Evolutionary conservation across 1,140 invertebrate genomes (phyloP).

Genomic region (Drosophila oshimai): DNA sequence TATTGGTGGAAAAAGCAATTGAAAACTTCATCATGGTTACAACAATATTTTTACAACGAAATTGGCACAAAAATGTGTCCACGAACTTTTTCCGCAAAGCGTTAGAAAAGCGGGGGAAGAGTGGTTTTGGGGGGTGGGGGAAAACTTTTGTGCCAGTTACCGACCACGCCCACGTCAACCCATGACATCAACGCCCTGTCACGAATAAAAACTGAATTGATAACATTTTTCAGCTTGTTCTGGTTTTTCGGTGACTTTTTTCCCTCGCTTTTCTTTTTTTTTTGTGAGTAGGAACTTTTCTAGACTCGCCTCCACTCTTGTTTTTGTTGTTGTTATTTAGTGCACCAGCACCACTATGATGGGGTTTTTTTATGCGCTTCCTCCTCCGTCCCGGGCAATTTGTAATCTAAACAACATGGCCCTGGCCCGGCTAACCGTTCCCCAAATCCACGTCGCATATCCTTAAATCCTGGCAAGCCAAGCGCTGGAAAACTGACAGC

Average conservation of each 20-base stretch:
- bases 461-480: constrained; percentile 53
- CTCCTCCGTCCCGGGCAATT: constrained; percentile 54
- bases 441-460: constrained; percentile 27
- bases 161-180: constrained; percentile 49
- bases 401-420: constrained; percentile 79
- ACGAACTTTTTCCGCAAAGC: constrained; percentile 61
- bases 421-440: constrained; percentile 36
- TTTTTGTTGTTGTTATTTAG: constrained; percentile 31
- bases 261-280: neutral
- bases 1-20: constrained; percentile 69
- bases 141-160: constrained; percentile 53
- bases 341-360: neutral
- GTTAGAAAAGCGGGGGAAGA: constrained; percentile 46
- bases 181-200: constrained; percentile 50
- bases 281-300: constrained; percentile 8
- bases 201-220: constrained; percentile 71
- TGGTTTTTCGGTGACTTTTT: constrained; percentile 21
- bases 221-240: constrained; percentile 73
- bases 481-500: constrained; percentile 42
- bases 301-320: constrained; percentile 21
- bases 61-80: constrained; percentile 80
- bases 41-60: constrained; percentile 79
- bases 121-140: neutral
- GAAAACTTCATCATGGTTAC: constrained; percentile 79
- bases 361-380: constrained; percentile 12